Conservation (phyloP, 2,888 invertebrate genomes). For the Sphinx pinastri region DNA sequence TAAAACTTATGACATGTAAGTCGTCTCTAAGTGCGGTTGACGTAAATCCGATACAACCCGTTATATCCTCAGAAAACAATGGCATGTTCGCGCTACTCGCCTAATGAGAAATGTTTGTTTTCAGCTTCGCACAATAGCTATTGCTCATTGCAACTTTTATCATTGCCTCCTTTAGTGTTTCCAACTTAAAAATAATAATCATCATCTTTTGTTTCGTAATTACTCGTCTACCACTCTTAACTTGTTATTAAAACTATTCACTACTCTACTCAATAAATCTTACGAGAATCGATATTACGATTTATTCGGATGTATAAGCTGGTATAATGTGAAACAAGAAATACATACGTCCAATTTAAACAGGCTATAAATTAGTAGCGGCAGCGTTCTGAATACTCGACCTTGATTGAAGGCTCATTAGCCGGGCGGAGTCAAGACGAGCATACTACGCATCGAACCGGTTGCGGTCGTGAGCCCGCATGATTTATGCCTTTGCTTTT, state of each 20-base stretch:
- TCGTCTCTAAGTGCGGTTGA: slow-evolving; percentile 67
- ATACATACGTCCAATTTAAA: slow-evolving; percentile 42
- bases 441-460: slow-evolving; percentile 65
- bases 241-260: slow-evolving; percentile 26
- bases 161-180: slow-evolving; percentile 37
- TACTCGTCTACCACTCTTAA: slow-evolving; percentile 31
- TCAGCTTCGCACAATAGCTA: slow-evolving; percentile 72
- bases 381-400: slow-evolving; percentile 61
- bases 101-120: slow-evolving; percentile 83
- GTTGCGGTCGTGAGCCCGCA: slow-evolving; percentile 74
- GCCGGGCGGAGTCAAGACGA: slow-evolving; percentile 60
- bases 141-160: slow-evolving; percentile 46
- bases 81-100: slow-evolving; percentile 72
- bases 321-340: slow-evolving; percentile 29
- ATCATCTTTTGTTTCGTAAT: slow-evolving; percentile 30
- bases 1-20: slow-evolving; percentile 41
- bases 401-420: slow-evolving; percentile 83
- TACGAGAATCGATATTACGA: slow-evolving; percentile 5
- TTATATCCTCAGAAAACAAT: slow-evolving; percentile 80
- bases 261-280: not conserved
- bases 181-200: slow-evolving; percentile 59
- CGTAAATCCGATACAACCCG: slow-evolving; percentile 78
- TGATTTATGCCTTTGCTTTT: slow-evolving; percentile 78
- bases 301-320: not conserved
- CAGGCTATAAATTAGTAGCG: slow-evolving; percentile 59